Evolutionary conservation across 1,140 invertebrate genomes (phyloP).

Genomic region (Micrasema longulum): DNA sequence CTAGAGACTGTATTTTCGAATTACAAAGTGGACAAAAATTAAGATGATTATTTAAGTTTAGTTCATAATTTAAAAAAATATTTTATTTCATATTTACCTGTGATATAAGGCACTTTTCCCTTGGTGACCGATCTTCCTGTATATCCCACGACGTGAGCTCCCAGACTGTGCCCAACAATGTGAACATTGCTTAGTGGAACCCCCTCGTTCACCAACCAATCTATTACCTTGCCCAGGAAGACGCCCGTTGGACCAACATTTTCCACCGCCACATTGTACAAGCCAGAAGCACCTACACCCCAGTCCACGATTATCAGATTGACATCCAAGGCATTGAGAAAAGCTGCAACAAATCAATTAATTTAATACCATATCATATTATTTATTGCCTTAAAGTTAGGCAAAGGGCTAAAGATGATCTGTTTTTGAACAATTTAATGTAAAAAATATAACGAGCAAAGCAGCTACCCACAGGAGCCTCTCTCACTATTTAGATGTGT

Average conservation of each 20-base stretch:
- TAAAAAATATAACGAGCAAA: not conserved
- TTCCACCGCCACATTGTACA: constrained; percentile 65
- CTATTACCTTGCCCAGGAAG: constrained; percentile 62
- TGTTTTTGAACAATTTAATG: not conserved
- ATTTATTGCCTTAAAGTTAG: not conserved
- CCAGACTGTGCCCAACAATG: constrained; percentile 71
- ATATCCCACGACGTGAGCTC: constrained; percentile 70
- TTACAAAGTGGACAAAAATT: too few species aligned
- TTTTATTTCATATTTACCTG: too few species aligned
- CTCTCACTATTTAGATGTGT: too few species aligned
- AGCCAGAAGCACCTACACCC: constrained; percentile 59
- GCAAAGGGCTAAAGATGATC: not conserved
- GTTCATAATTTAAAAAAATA: too few species aligned
- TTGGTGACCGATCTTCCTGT: constrained; percentile 58
- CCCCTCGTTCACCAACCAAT: constrained; percentile 60
- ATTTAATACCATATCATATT: not conserved
- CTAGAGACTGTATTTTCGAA: too few species aligned
- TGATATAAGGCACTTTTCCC: constrained; percentile 36
- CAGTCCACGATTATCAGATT: constrained; percentile 73
- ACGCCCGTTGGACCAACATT: constrained; percentile 43
- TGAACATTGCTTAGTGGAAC: constrained; percentile 57
- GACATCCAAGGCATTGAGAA: constrained; percentile 61
- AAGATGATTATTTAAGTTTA: too few species aligned
- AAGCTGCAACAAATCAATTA: too few species aligned
- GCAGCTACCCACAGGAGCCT: too few species aligned